Percentiles rank a stretch among this genome's conserved stretches.
These are phyloP conservation scores for Dendropsophus ebraccatus DNA, from an alignment of 2,113 vertebrate genomes.

Conservation along the genomic window DNA sequence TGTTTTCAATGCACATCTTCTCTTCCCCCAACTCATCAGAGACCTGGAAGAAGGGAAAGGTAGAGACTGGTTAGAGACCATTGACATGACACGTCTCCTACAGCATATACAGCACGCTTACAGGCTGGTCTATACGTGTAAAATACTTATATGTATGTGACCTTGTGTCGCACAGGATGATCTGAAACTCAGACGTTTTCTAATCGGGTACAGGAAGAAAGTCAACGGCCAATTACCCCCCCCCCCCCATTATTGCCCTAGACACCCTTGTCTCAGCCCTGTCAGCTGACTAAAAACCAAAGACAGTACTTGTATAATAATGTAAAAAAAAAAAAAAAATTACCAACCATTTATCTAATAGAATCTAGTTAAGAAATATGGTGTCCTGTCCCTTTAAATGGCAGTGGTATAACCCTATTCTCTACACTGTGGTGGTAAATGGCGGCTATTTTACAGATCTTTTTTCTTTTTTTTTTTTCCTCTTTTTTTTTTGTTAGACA, in stretches of 20 bases:
- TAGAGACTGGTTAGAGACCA: background rate
- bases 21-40: conserved; percentile 85
- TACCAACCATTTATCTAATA: background rate
- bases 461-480: background rate
- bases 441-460: conserved; percentile 15
- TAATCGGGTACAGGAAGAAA: background rate
- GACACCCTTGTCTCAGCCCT: background rate
- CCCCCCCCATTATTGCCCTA: background rate
- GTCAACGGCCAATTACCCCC: background rate
- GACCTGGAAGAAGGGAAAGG: conserved; percentile 72
- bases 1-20: conserved; percentile 82
- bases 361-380: background rate
- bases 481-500: background rate
- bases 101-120: too few relatives aligned
- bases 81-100: background rate
- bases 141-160: too few relatives aligned
- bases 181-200: background rate
- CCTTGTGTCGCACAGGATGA: background rate
- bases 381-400: background rate
- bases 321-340: background rate
- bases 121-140: too few relatives aligned
- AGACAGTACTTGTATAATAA: background rate
- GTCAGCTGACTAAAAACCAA: background rate
- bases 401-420: background rate
- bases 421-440: background rate